Evolutionary conservation across 2,888 invertebrate genomes (phyloP).

Genomic region (Folsomia candida): DNA sequence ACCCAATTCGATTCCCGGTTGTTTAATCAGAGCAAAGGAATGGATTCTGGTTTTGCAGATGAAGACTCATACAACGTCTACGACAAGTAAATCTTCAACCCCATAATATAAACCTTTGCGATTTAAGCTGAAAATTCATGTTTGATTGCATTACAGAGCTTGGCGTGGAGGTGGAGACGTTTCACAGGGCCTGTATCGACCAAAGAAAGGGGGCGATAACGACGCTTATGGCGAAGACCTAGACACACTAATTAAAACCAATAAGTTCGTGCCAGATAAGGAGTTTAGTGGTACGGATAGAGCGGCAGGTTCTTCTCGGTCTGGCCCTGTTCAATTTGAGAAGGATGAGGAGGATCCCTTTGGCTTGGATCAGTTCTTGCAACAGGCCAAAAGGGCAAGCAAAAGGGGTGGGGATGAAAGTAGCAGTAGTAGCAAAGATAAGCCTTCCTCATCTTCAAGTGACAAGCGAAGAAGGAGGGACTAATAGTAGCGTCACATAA

Average conservation of each 20-base stretch:
- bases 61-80: constrained; percentile 98
- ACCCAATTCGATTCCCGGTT: constrained; percentile 91
- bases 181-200: constrained; percentile 85
- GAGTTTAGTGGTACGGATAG: constrained; percentile 91
- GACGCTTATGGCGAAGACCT: constrained; percentile 89
- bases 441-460: constrained; percentile 29
- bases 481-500: constrained; percentile 10
- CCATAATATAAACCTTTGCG: too few relatives aligned
- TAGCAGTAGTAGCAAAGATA: constrained; percentile 15
- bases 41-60: constrained; percentile 93
- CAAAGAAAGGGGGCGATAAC: constrained; percentile 79
- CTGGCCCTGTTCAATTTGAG: constrained; percentile 95
- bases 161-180: constrained; percentile 88
- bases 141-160: constrained; percentile 57
- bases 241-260: constrained; percentile 82
- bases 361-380: constrained; percentile 96
- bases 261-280: constrained; percentile 95
- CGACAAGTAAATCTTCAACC: constrained; percentile 64
- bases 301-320: constrained; percentile 63
- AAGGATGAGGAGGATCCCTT: constrained; percentile 86
- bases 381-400: constrained; percentile 82
- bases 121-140: too few relatives aligned
- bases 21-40: constrained; percentile 88
- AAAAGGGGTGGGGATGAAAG: constrained; percentile 58
- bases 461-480: constrained; percentile 33